Base-by-base conservation (phyloP, 2,797 vertebrate genomes). In the Masticophis lateralis region DNA sequence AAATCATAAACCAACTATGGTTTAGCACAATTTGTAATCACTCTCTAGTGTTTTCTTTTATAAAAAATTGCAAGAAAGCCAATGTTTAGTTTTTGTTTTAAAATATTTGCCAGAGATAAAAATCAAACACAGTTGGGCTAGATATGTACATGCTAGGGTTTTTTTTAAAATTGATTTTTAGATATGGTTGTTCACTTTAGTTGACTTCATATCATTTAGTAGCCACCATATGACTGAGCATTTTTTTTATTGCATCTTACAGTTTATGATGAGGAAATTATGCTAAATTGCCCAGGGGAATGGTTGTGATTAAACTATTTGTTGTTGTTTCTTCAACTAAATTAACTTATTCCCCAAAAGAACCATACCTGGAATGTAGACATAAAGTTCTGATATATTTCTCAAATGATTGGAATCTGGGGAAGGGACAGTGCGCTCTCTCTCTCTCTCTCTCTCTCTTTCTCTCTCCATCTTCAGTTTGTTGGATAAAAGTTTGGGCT, bases 281-380 rank as follows among this genome's bases (percentile, higher is more conserved):
- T 97, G 96, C 97, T 98, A 97, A 97, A 97, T 97, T 97, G 98
- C 97, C 97, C 97, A 97, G 94, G 94, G 97, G 97, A 97, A 98
- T 98, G 98, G 98, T 97, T 97, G 95, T 97, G 98, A 98, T 98
- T 98, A 98, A 98, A 98, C 98, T 98, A 97, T 98, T 98, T 98
- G 98, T 97, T 97, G 98, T 97, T 92, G 88, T 97, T 98, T 98
- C 98, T 98, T 98, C 97, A 98, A 97, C 97, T 98, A 97, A 97
- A 97, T 96, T 97, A 98, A 8, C n/a, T 8, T 51, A 51, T 61
- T 57, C 28, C 18, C 97, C 97, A 97, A 91, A 53, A 90, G 86
- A 91, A 86, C 91, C 51, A 16, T 89, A 96, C 87, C 96, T 98
- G 98, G 98, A 98, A 95, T 92, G 56, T 22, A 94, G 97, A 98